A percentile compares a stretch with the other conserved stretches of the same genome.
Evolutionary conservation across 2,888 invertebrate species (phyloP).

Genomic region (Cyaniris semiargus): DNA sequence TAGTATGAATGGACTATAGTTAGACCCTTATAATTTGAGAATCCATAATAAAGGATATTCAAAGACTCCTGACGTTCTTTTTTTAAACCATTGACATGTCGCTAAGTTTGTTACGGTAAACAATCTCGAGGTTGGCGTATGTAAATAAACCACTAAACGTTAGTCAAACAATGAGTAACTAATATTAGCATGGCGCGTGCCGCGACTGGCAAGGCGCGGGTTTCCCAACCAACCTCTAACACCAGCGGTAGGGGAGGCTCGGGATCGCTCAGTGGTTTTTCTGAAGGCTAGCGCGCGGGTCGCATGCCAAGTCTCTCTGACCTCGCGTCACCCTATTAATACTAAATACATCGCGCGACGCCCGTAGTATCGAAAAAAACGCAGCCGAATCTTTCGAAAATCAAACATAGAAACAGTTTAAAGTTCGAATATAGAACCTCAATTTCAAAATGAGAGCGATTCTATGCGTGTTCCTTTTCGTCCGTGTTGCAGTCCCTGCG

Average conservation of each 20-base stretch:
- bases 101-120: background rate
- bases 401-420: background rate
- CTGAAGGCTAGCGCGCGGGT: slow-evolving; percentile 79
- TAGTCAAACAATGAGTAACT: slow-evolving; percentile 22
- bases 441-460: slow-evolving; percentile 66
- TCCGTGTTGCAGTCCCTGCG: slow-evolving; percentile 48
- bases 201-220: slow-evolving; percentile 48
- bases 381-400: slow-evolving; percentile 38
- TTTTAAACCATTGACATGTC: background rate
- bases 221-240: slow-evolving; percentile 59
- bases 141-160: slow-evolving; percentile 5
- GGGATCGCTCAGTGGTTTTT: slow-evolving; percentile 77
- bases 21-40: too few species aligned
- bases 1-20: too few species aligned
- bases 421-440: background rate
- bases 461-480: slow-evolving; percentile 54
- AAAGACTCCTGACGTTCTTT: too few species aligned
- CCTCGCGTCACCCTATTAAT: slow-evolving; percentile 78
- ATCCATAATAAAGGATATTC: too few species aligned
- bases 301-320: slow-evolving; percentile 75
- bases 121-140: slow-evolving; percentile 11
- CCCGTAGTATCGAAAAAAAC: slow-evolving; percentile 61
- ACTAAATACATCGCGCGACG: slow-evolving; percentile 64
- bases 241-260: slow-evolving; percentile 57
- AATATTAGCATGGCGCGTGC: slow-evolving; percentile 36